Conservation (phyloP, 1,140 invertebrate species). For the Amphibalanus amphitrite region DNA sequence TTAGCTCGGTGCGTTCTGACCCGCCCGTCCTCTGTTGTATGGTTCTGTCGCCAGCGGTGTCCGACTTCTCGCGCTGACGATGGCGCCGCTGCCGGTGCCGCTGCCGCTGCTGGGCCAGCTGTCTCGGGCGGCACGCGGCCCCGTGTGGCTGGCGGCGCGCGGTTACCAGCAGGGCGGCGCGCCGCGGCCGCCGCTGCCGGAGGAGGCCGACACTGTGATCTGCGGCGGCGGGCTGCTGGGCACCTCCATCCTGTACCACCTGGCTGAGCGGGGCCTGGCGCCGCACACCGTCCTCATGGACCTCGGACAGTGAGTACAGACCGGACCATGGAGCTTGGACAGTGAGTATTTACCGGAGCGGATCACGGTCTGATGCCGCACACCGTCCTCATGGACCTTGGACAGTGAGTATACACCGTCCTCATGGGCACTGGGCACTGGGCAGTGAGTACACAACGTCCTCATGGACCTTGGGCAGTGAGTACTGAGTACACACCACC, state of each 20-base stretch:
- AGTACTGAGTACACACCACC: no score
- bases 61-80: no score
- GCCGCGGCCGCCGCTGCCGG: slow-evolving; percentile 20
- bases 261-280: slow-evolving; percentile 67
- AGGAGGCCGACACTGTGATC: slow-evolving; percentile 42
- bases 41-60: no score
- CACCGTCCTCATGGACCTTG: slow-evolving; percentile 63
- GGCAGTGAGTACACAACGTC: no score
- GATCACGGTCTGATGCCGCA: slow-evolving; percentile 60
- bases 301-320: slow-evolving; percentile 20
- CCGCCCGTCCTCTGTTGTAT: no score
- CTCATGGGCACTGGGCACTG: no score
- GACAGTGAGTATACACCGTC: neutral
- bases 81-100: neutral
- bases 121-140: no score
- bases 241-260: slow-evolving; percentile 81
- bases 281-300: slow-evolving; percentile 68
- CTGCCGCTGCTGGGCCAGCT: neutral
- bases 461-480: no score
- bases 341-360: slow-evolving; percentile 26
- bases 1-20: no score
- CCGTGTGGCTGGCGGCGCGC: neutral
- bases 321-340: neutral
- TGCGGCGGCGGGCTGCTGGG: slow-evolving; percentile 91
- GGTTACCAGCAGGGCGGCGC: neutral